Conservation (phyloP, 2,113 vertebrate genomes). For the Otocyon megalotis region DNA sequence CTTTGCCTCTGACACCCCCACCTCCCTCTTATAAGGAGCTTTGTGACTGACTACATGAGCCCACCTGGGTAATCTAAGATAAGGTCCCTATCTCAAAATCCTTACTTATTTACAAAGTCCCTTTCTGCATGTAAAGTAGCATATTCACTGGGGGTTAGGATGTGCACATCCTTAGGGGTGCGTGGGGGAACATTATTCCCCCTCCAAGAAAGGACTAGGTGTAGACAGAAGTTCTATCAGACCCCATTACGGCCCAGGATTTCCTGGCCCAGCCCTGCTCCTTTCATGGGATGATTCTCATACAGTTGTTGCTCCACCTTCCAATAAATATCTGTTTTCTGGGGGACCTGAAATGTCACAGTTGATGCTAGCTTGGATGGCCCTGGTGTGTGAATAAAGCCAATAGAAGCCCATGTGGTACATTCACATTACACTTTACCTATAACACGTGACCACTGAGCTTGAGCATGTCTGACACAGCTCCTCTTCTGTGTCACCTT, state of each 20-base stretch:
- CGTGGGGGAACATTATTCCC: too few species aligned
- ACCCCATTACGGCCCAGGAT: background rate
- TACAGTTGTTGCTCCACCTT: background rate
- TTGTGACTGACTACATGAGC: background rate
- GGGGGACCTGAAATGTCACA: background rate
- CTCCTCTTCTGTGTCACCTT: background rate
- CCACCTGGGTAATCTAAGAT: background rate
- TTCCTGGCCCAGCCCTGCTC: background rate
- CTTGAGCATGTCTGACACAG: constrained; percentile 48
- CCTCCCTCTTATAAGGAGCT: background rate
- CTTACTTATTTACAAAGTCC: background rate
- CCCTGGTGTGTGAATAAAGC: background rate
- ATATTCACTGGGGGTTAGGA: background rate
- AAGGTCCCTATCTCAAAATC: background rate
- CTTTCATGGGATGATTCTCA: background rate
- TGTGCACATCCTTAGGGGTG: background rate
- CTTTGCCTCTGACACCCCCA: background rate
- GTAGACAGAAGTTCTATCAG: background rate
- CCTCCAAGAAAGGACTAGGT: background rate
- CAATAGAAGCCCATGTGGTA: background rate
- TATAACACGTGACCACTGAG: constrained; percentile 60
- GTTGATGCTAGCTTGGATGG: accelerated
- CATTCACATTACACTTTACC: background rate
- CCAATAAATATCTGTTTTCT: background rate
- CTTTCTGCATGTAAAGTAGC: too few species aligned